Evolutionary conservation across 1,140 invertebrate genomes (phyloP), one percentile per base, ranked within the genome.

Genomic region (Meloidogyne floridensis): DNA sequence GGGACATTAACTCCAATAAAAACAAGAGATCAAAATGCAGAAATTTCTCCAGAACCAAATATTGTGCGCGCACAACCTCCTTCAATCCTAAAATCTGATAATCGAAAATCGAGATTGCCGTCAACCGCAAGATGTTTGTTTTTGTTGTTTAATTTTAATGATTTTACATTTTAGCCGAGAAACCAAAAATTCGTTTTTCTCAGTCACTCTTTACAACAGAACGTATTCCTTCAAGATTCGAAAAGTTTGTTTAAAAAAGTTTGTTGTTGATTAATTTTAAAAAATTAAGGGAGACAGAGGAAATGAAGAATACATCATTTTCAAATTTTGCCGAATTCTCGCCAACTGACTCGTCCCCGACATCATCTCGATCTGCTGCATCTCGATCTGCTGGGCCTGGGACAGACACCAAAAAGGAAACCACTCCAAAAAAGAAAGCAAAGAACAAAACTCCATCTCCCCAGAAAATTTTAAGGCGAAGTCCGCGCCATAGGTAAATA

Each of bases 301-400:
- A 75, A 42, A 51, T 51, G 47, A 80, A 73, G 2, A 59, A 82
- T 70, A 82, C 69, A 43, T 82, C 81, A 8, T 82, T 82, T 51
- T 73, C 81, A 0, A 82, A 72, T 43, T 82, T 82, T 81, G 80
- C 77, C 9, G 69, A 70, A 11, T 20, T 82, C 32, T 81, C 81
- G n/a, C 47, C 43, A 10, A 82, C 59, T 15, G 81, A 82, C 42
- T 79, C 80, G 47, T 82, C 81, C 13, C 53, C 69, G 9, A 51
- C 80, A 15, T 78, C 80, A 10, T 75, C 75, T 56, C 13, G 43
- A 15, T 74, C 72, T 54, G 72, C 13, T 32, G 15, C 72, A 51
- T n/a, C 42, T 32, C 32, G 32, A 32, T 32, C 32, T 32, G 1
- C 32, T 32, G 32, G 8, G 5, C n/a, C 53, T 5, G 51, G 65